A percentile compares a stretch with the other conserved stretches of the same genome.
These are phyloP conservation scores for Coturnix japonica DNA, from an alignment of 2,113 vertebrate genomes.

Conservation along the genomic window DNA sequence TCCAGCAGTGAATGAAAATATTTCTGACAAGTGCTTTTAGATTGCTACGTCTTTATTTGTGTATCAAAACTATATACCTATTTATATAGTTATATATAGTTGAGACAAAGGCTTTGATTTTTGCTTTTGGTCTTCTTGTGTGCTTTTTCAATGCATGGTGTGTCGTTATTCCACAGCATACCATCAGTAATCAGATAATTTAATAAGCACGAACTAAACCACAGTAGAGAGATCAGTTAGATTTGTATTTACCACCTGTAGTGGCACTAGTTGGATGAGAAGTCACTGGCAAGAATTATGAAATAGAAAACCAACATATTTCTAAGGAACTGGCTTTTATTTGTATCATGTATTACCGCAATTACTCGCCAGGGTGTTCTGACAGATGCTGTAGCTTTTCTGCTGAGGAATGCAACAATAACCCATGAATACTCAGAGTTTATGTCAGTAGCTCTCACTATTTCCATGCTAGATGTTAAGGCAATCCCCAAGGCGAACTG, in stretches of 20 bases:
- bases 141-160: neutral
- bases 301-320: neutral
- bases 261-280: neutral
- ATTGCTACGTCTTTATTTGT: too few species aligned
- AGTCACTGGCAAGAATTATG: neutral
- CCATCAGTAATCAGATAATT: neutral
- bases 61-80: neutral
- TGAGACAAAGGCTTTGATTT: neutral
- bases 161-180: neutral
- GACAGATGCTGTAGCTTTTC: neutral
- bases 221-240: neutral
- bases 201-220: neutral
- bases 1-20: neutral
- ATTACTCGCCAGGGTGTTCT: neutral
- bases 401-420: neutral
- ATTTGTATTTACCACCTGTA: neutral
- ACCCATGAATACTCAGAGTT: neutral
- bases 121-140: neutral
- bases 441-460: accelerated
- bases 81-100: neutral
- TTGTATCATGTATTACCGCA: neutral
- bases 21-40: neutral
- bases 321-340: neutral
- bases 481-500: neutral
- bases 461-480: neutral